Percentiles rank a stretch among this genome's conserved stretches.
phyloP scores from a whole-genome alignment of 30 jellyfish, hydroid and myxozoan species.

The Aurelia aurita region DNA sequence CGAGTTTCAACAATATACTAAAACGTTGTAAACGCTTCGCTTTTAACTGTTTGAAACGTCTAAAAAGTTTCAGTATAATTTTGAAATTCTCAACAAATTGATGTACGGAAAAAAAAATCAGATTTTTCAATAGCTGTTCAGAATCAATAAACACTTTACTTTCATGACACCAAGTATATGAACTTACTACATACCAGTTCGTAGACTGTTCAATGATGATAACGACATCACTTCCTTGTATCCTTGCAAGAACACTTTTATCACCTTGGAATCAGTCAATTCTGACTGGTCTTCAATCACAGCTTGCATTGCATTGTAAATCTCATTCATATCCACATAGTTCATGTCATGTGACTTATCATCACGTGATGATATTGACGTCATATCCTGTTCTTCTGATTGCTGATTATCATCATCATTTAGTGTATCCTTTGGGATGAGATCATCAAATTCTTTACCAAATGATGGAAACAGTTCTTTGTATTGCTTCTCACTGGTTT shows the following conservation, averaged over 20 bases:
- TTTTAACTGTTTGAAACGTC: no score
- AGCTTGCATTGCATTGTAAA: slow-evolving; percentile 14
- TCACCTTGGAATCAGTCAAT: slow-evolving; percentile 12
- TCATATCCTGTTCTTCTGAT: not conserved
- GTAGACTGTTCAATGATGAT: not conserved
- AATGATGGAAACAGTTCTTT: slow-evolving; percentile 74
- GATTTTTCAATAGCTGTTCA: no score
- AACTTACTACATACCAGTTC: not conserved
- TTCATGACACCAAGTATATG: no score
- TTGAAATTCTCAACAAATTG: no score
- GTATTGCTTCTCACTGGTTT: slow-evolving; percentile 35
- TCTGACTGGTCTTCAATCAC: not conserved
- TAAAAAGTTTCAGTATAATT: no score
- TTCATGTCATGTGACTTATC: slow-evolving; percentile 2
- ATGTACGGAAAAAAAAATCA: no score
- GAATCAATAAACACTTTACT: no score
- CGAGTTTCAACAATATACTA: no score
- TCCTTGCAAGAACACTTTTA: slow-evolving; percentile 4
- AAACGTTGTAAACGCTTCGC: no score
- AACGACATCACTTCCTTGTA: slow-evolving; percentile 33
- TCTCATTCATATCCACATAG: not conserved
- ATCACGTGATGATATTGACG: slow-evolving; percentile 6
- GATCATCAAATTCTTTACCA: slow-evolving; percentile 61
- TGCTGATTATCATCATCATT: slow-evolving; percentile 28
- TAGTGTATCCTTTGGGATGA: slow-evolving; percentile 65